phyloP scores from a whole-genome alignment of 1,140 invertebrate genomes.

The Eubasilissa regina region DNA sequence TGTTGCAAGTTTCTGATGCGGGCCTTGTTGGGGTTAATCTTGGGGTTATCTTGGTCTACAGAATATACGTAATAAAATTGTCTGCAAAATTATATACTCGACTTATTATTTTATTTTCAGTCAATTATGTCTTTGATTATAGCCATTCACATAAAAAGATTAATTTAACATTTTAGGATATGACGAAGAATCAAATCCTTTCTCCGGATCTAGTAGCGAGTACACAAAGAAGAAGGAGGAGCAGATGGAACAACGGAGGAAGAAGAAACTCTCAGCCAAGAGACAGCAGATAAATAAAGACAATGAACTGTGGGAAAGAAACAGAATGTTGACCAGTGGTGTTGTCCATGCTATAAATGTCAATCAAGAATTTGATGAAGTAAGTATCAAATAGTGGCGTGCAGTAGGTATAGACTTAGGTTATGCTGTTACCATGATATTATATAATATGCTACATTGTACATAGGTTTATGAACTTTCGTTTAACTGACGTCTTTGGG shows the following conservation, averaged over 20 bases:
- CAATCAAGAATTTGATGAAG: slow-evolving; percentile 95
- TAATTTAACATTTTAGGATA: slow-evolving; percentile 72
- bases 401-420: no score
- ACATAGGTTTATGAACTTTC: no score
- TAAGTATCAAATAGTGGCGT: slow-evolving; percentile 54
- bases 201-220: slow-evolving; percentile 90
- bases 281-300: slow-evolving; percentile 97
- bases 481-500: no score
- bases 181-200: slow-evolving; percentile 95
- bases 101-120: no score
- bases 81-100: no score
- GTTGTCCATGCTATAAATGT: slow-evolving; percentile 92
- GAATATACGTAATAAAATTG: no score
- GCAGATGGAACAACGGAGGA: slow-evolving; percentile 90
- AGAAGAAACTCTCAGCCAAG: slow-evolving; percentile 94
- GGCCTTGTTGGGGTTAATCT: no score
- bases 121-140: no score
- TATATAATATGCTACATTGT: no score
- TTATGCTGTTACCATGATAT: no score
- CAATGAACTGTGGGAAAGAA: slow-evolving; percentile 98
- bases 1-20: no score
- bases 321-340: slow-evolving; percentile 97
- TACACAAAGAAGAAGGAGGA: slow-evolving; percentile 94
- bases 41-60: no score
- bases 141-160: slow-evolving; percentile 1